Percentiles rank a stretch among this genome's conserved stretches.
These are phyloP conservation scores for Eupithecia abbreviata DNA, from an alignment of 2,888 invertebrate genomes.

Conservation along the genomic window DNA sequence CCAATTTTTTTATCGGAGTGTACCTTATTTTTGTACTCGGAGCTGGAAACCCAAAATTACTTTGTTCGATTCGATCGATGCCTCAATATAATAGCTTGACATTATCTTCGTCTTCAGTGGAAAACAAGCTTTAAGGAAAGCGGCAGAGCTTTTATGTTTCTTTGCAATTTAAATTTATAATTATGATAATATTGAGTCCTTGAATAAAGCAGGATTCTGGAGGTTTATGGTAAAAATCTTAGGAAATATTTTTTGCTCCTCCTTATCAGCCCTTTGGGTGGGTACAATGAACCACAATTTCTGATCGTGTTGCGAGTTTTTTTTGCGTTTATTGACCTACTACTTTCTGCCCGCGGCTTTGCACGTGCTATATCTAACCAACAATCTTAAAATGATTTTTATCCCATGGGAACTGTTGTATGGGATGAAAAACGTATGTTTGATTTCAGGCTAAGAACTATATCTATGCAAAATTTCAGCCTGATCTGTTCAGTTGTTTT, in stretches of 20 bases:
- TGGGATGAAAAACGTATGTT: no score
- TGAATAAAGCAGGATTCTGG: slow-evolving; percentile 16
- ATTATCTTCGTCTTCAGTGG: not conserved
- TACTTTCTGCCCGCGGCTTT: no score
- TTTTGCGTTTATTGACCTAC: not conserved
- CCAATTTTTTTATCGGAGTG: no score
- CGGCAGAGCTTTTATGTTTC: slow-evolving; percentile 26
- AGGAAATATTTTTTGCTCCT: not conserved
- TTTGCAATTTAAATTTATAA: slow-evolving; percentile 43
- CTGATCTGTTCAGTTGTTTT: no score
- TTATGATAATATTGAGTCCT: slow-evolving; percentile 41
- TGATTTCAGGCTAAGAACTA: no score
- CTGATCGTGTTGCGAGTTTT: not conserved
- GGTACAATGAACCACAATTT: not conserved
- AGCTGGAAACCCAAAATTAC: no score
- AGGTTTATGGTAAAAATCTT: slow-evolving; percentile 11
- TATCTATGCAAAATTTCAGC: no score
- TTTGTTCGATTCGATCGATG: no score
- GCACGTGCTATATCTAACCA: no score
- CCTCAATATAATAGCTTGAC: not conserved
- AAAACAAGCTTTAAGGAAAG: not conserved
- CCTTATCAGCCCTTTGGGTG: not conserved
- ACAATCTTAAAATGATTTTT: no score
- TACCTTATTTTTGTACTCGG: no score
- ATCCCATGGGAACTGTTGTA: no score